Evolutionary conservation across 1,140 invertebrate species (phyloP), one percentile per base, ranked within the genome.

Genomic region (Dendrolimus kikuchii): DNA sequence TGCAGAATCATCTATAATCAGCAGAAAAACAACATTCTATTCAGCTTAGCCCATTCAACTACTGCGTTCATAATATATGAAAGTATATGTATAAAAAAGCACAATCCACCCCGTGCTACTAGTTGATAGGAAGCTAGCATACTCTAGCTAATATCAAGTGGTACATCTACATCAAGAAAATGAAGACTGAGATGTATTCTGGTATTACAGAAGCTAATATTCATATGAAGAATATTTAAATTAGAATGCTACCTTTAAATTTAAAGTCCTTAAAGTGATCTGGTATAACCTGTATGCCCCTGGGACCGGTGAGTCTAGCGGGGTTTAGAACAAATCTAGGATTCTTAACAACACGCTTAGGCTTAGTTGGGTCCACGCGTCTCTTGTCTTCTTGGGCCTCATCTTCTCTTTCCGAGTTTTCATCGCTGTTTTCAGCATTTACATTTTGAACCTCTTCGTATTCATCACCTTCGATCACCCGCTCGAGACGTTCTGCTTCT

Each of bases 221-320:
- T 45, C 6, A 8, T 45, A 45, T 8, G 6, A 8, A 45, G 23
- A 7, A 9, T 45, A n/a, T n/a, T 38, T 38, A 7, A 7, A 38
- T 48, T 50, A 50, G 4, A 40, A 47, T 43, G 2, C 57, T 84
- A 48, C 96, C 96, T 81, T 92, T 90, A 69, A 94, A 95, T 78
- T 95, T 94, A 46, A 96, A 92, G 68, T 94, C 91, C 69, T 94
- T 91, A 68, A 96, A 97, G 72, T 93, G 90, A 5, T 93, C 89
- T 54, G 94, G 92, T 9, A 98, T 89, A 9, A 91, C 91, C 7
- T 92, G 90, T 49, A 98, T 90, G 37, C 96, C 96, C 71, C 94
- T 91, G 4, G 92, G 90, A 4, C 94, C 92, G 52, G 90, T 92
- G 6, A 97, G 79, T 43, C 91, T 89, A 39, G 91, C 91, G 6